These are phyloP conservation scores for Rhinatrema bivittatum DNA, from an alignment of 2,797 vertebrate species.

Conservation along the genomic window DNA sequence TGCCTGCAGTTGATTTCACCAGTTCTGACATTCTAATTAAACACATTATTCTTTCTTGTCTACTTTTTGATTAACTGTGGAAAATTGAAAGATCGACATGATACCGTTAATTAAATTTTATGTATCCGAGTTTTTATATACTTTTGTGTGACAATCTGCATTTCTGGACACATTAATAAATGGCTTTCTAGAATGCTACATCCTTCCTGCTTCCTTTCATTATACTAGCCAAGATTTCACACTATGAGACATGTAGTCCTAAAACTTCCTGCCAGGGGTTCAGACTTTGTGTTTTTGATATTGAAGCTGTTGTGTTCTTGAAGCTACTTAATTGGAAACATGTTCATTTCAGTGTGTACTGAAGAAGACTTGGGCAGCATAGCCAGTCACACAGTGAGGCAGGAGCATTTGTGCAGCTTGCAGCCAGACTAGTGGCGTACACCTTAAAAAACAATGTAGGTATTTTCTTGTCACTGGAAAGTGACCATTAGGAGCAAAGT, in stretches of 20 bases:
- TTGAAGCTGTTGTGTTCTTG: constrained; percentile 41
- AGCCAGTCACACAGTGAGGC: constrained; percentile 32
- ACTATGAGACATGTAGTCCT: constrained; percentile 51
- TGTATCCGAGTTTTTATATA: constrained; percentile 17
- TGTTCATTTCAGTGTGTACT: constrained; percentile 32
- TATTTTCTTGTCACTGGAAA: constrained; percentile 17
- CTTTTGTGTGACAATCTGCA: constrained; percentile 25
- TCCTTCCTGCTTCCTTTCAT: constrained; percentile 57
- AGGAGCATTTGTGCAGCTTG: constrained; percentile 41
- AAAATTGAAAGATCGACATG: constrained; percentile 16
- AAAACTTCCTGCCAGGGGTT: constrained; percentile 59
- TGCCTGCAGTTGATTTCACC: constrained; percentile 10
- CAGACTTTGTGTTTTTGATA: constrained; percentile 46
- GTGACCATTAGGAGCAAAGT: constrained; percentile 11
- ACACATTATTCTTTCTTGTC: constrained; percentile 13
- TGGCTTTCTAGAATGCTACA: constrained; percentile 38
- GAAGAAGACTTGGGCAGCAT: constrained; percentile 32
- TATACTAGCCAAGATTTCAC: constrained; percentile 39
- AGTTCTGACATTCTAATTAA: constrained; percentile 21
- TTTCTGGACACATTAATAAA: constrained; percentile 33
- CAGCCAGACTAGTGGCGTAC: constrained; percentile 31
- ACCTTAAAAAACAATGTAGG: constrained; percentile 14
- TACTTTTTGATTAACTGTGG: constrained; percentile 26
- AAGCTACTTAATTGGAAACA: constrained; percentile 62
- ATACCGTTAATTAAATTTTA: constrained; percentile 28